A percentile compares a stretch with the other conserved stretches of the same genome.
Evolutionary conservation across 2,888 invertebrate genomes (phyloP).

Genomic region (Drosophila pseudotalamancana): DNA sequence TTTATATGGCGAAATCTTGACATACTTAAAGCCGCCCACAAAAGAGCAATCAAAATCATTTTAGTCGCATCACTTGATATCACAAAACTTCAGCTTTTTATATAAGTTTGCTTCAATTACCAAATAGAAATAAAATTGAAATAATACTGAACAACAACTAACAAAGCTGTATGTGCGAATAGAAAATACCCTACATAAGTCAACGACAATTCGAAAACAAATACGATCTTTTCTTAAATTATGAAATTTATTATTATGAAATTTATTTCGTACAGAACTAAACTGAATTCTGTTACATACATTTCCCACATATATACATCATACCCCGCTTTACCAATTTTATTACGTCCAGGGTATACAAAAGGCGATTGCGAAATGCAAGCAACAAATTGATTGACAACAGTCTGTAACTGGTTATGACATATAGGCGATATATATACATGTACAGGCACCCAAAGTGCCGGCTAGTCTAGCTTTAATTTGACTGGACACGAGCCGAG

Average conservation of each 20-base stretch:
- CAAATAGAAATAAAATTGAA: constrained; percentile 5
- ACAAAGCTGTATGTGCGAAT: no score
- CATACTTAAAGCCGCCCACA: constrained; percentile 37
- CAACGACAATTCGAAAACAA: no score
- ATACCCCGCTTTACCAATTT: no score
- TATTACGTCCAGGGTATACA: no score
- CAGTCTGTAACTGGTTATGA: constrained; percentile 56
- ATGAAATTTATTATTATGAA: no score
- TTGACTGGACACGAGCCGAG: constrained; percentile 55
- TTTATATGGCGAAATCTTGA: constrained; percentile 50
- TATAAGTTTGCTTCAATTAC: constrained; percentile 33
- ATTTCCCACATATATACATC: no score
- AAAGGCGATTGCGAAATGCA: constrained; percentile 44
- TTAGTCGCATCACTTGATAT: constrained; percentile 51
- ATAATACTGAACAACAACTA: not conserved
- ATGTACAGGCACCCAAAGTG: constrained; percentile 43
- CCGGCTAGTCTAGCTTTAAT: constrained; percentile 48
- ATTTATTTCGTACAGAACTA: no score
- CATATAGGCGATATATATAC: constrained; percentile 36
- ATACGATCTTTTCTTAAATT: no score
- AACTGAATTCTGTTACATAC: no score
- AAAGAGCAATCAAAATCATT: constrained; percentile 46
- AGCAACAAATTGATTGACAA: constrained; percentile 54
- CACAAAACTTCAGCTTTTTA: constrained; percentile 23
- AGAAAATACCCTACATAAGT: no score